A percentile compares a stretch with the other conserved stretches of the same genome.
Evolutionary conservation across 2,113 vertebrate species (phyloP).

Genomic region (Oryzias celebensis): DNA sequence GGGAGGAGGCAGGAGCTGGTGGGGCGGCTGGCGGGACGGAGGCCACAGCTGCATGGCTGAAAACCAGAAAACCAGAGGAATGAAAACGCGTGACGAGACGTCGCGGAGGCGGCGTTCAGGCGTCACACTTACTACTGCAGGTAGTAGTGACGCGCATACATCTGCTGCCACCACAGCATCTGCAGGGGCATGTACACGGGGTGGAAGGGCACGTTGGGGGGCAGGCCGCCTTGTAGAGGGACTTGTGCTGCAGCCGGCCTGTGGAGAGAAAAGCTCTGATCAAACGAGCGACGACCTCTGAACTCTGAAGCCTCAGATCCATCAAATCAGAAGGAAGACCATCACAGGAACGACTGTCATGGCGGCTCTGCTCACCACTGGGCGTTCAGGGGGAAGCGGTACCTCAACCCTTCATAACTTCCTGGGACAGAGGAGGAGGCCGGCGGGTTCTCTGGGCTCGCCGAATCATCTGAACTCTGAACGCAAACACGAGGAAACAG

Average conservation of each 20-base stretch:
- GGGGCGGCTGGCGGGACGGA: conserved; percentile 82
- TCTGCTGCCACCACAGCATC: conserved; percentile 96
- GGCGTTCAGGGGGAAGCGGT: conserved; percentile 52
- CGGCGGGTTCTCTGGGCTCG: conserved; percentile 57
- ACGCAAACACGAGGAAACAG: no score
- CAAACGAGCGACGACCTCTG: neutral
- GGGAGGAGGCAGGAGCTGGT: conserved; percentile 67
- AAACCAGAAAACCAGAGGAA: conserved; percentile 11
- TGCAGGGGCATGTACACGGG: conserved; percentile 87
- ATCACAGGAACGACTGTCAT: no score
- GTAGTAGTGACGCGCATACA: conserved; percentile 96
- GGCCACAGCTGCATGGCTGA: conserved; percentile 90
- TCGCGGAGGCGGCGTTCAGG: neutral
- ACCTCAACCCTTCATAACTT: conserved; percentile 63
- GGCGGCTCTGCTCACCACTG: conserved; percentile 62
- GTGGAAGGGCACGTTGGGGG: conserved; percentile 81
- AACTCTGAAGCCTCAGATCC: neutral
- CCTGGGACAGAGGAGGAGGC: conserved; percentile 35
- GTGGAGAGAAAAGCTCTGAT: neutral
- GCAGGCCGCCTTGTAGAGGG: conserved; percentile 75
- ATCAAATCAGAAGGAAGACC: no score
- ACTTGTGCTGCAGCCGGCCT: conserved; percentile 80
- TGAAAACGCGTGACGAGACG: conserved; percentile 9
- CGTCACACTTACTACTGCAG: conserved; percentile 91
- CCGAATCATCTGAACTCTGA: conserved; percentile 57